phyloP scores from a whole-genome alignment of 2,113 vertebrate genomes.

The cat (Felis catus) region DNA sequence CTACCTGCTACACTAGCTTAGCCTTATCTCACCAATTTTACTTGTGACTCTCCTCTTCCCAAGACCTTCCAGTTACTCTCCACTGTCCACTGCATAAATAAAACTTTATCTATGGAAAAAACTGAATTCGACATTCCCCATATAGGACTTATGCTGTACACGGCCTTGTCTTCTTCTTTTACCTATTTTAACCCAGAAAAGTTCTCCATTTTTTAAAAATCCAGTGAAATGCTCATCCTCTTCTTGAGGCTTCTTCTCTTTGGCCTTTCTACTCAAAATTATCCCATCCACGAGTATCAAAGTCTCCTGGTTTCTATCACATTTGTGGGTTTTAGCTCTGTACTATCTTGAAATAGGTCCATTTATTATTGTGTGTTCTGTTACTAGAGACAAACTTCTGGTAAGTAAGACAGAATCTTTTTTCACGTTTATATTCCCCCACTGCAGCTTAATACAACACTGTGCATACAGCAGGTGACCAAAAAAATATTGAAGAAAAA shows the following conservation, averaged over 20 bases:
- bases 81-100: not conserved
- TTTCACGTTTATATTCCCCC: not conserved
- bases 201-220: not conserved
- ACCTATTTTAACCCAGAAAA: not conserved
- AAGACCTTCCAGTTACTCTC: not conserved
- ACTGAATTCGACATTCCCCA: not conserved
- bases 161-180: not conserved
- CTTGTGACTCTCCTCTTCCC: not conserved
- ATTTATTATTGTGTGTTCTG: not conserved
- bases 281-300: not conserved
- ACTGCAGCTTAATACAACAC: not conserved
- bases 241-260: not conserved
- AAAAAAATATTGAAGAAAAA: not conserved
- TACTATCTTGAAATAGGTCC: not conserved
- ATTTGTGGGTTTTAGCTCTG: not conserved
- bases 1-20: not conserved
- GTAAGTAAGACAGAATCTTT: not conserved
- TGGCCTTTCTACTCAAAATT: not conserved
- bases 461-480: not conserved
- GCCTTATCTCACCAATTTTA: not conserved
- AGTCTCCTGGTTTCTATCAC: not conserved
- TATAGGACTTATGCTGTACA: not conserved
- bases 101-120: not conserved
- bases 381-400: not conserved
- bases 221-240: not conserved